Evolutionary conservation across 2,888 invertebrate species (phyloP).

Genomic region (Rhingia rostrata): DNA sequence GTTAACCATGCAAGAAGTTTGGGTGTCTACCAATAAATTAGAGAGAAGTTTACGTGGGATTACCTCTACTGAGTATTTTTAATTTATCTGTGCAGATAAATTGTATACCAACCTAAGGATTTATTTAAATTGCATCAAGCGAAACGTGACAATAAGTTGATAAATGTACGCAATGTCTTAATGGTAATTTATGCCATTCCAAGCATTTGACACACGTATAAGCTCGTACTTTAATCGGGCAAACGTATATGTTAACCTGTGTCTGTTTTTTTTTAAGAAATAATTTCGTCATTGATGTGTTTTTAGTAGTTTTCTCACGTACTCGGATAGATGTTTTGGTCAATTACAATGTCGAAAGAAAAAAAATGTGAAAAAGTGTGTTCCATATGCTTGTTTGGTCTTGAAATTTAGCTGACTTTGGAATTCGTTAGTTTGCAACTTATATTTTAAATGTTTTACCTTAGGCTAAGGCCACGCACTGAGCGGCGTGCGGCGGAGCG

Average conservation of each 20-base stretch:
- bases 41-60: background rate
- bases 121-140: conserved; percentile 15
- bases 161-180: background rate
- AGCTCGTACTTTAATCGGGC: background rate
- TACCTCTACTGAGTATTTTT: background rate
- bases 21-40: too few relatives aligned
- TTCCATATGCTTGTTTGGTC: conserved; percentile 15
- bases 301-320: conserved; percentile 40
- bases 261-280: conserved; percentile 8
- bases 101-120: background rate
- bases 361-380: conserved; percentile 23
- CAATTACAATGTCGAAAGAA: conserved; percentile 32
- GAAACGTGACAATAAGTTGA: conserved; percentile 19
- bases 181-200: conserved; percentile 5
- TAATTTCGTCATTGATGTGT: background rate
- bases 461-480: too few relatives aligned
- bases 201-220: conserved; percentile 12
- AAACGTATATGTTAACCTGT: conserved; percentile 8
- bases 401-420: background rate
- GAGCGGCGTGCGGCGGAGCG: too few relatives aligned
- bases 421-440: background rate
- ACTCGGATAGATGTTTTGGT: background rate
- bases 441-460: too few relatives aligned
- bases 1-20: background rate
- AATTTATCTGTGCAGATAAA: conserved; percentile 2